Conservation (phyloP, 1,140 invertebrate genomes). For the Bathynomus jamesi region DNA sequence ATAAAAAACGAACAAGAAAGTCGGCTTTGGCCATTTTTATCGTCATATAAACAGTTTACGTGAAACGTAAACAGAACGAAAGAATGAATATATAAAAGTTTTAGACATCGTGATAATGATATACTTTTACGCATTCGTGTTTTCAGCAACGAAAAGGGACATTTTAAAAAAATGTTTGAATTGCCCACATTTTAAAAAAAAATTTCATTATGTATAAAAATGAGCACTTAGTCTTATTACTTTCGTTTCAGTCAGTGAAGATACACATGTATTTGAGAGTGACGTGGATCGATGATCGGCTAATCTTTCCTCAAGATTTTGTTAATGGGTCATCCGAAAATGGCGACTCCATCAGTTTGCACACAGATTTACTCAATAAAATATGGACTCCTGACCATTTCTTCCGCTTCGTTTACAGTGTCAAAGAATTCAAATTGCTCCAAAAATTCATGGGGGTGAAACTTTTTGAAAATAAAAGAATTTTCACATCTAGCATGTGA, state of each 20-base stretch:
- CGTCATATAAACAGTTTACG: too few species aligned
- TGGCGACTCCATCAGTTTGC: neutral
- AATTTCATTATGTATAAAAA: too few species aligned
- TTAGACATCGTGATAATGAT: too few species aligned
- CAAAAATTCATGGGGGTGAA: neutral
- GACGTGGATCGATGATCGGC: conserved; percentile 9
- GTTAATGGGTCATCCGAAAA: neutral
- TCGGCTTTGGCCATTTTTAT: too few species aligned
- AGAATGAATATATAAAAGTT: too few species aligned
- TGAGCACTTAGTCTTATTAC: too few species aligned
- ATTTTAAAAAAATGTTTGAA: too few species aligned
- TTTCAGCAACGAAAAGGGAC: too few species aligned
- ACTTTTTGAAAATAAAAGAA: neutral
- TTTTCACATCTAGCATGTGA: neutral
- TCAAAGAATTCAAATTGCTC: neutral
- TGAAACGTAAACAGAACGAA: too few species aligned
- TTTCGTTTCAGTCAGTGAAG: conserved; percentile 13
- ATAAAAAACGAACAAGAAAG: too few species aligned
- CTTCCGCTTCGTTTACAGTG: neutral
- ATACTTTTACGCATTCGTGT: too few species aligned
- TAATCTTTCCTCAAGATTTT: conserved; percentile 1
- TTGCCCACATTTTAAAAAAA: too few species aligned
- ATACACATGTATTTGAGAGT: conserved; percentile 17
- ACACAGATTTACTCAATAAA: neutral
- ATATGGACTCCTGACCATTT: neutral